Percentiles rank a stretch among this genome's conserved stretches.
Conservation (phyloP, 2,888 invertebrate genomes). For the Gortyna flavago region DNA sequence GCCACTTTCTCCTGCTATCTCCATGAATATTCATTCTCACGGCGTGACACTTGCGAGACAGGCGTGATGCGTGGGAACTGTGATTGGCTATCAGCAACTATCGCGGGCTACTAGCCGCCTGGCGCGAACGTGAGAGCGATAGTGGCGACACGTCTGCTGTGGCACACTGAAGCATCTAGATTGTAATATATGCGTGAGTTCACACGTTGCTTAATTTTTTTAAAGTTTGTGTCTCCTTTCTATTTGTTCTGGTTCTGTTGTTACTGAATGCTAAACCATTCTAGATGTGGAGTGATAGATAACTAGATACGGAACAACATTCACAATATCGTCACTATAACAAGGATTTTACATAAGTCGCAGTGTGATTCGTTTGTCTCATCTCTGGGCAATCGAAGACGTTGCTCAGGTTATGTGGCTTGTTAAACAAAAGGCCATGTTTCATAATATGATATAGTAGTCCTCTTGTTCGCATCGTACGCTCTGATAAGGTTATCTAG, state of each 20-base stretch:
- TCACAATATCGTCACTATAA: background rate
- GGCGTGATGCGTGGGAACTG: conserved; percentile 49
- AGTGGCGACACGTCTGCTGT: conserved; percentile 13
- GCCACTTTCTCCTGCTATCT: conserved; percentile 52
- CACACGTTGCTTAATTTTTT: background rate
- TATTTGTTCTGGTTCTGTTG: background rate
- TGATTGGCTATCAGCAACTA: conserved; percentile 35
- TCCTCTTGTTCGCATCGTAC: conserved; percentile 18
- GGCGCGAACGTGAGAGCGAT: conserved; percentile 45
- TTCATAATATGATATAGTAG: conserved; percentile 43
- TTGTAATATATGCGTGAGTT: background rate
- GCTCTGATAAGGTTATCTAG: conserved; percentile 61
- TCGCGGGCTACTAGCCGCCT: conserved; percentile 30
- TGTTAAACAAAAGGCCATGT: conserved; percentile 34
- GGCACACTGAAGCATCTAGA: conserved; percentile 33
- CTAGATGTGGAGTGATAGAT: too few relatives aligned
- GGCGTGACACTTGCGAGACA: conserved; percentile 29
- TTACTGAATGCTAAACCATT: background rate
- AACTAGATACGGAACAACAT: background rate
- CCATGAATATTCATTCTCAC: conserved; percentile 73
- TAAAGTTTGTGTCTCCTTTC: background rate
- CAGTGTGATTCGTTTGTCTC: background rate
- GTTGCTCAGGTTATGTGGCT: conserved; percentile 10
- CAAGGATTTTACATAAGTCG: too few relatives aligned
- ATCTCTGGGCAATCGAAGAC: background rate